Evolutionary conservation across 1,140 invertebrate species (phyloP).

Genomic region (Drosophila seguyi): DNA sequence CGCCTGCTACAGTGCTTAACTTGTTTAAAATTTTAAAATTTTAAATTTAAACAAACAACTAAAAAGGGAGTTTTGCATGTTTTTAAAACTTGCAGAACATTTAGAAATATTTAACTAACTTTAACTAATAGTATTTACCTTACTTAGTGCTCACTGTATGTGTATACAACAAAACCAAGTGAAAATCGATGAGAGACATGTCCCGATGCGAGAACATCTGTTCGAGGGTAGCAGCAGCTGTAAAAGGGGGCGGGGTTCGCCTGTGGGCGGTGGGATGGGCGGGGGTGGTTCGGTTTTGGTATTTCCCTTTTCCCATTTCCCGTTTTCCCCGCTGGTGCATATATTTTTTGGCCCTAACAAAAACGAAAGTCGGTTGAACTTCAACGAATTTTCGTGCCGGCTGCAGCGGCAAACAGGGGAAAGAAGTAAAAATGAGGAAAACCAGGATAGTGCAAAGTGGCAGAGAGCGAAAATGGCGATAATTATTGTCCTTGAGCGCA

Average conservation of each 20-base stretch:
- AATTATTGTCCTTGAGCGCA: constrained; percentile 70
- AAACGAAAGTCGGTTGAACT: constrained; percentile 83
- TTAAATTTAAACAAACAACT: neutral
- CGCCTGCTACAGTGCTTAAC: neutral
- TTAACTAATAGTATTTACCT: neutral
- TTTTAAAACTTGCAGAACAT: too few species aligned
- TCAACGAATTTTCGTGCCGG: constrained; percentile 47
- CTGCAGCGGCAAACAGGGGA: constrained; percentile 7
- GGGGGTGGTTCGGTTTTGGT: constrained; percentile 28
- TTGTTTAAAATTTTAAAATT: neutral
- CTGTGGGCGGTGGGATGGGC: constrained; percentile 27
- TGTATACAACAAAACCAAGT: constrained; percentile 43
- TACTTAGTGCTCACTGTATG: neutral
- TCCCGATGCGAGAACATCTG: constrained; percentile 52
- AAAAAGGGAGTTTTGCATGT: accelerated
- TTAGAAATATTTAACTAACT: neutral
- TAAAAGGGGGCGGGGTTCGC: constrained; percentile 29
- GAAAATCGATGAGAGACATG: constrained; percentile 55
- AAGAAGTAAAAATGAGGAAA: constrained; percentile 30
- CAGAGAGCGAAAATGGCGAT: constrained; percentile 42
- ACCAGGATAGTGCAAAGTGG: constrained; percentile 61
- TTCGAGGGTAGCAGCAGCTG: constrained; percentile 53
- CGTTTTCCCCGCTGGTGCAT: constrained; percentile 40
- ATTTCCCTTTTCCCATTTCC: constrained; percentile 33
- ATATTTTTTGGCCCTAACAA: constrained; percentile 75